Conservation (phyloP, 2,888 invertebrate genomes). For the Sarcophaga caerulescens region DNA sequence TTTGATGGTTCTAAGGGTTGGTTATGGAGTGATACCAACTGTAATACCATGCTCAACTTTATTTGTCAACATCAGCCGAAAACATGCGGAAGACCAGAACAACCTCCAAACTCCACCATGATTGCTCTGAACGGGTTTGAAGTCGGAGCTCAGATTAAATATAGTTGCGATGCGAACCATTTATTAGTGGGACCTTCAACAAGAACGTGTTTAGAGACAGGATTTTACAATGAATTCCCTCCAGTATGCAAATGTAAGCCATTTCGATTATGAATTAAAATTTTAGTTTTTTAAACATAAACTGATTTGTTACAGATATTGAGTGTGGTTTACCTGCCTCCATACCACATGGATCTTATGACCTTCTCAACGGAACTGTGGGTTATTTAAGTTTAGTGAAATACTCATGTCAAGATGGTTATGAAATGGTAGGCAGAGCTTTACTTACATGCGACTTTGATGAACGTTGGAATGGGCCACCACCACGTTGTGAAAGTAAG, state of each 20-base stretch:
- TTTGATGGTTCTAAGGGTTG: constrained; percentile 97
- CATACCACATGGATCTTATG: constrained; percentile 90
- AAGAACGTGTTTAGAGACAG: constrained; percentile 93
- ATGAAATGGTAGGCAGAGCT: constrained; percentile 92
- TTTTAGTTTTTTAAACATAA: constrained; percentile 58
- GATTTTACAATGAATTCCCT: constrained; percentile 96
- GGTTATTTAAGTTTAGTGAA: constrained; percentile 93
- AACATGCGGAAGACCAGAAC: constrained; percentile 94
- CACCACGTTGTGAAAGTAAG: constrained; percentile 92
- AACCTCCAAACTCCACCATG: constrained; percentile 96
- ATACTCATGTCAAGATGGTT: constrained; percentile 91
- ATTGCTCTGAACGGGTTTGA: constrained; percentile 87
- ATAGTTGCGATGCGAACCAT: constrained; percentile 92
- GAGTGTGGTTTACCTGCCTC: constrained; percentile 95
- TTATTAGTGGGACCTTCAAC: constrained; percentile 92
- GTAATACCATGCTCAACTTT: constrained; percentile 91
- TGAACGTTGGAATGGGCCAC: constrained; percentile 96
- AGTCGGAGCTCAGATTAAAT: constrained; percentile 92
- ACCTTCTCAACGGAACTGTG: constrained; percentile 91
- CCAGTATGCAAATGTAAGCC: constrained; percentile 95
- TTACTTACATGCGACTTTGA: constrained; percentile 94
- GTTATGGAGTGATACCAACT: constrained; percentile 97
- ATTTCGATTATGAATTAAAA: background rate
- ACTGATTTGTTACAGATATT: constrained; percentile 84
- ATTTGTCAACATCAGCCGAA: constrained; percentile 97